A percentile compares a stretch with the other conserved stretches of the same genome.
Conservation (phyloP, 2,888 invertebrate genomes). For the Lamellibrachia columna region DNA sequence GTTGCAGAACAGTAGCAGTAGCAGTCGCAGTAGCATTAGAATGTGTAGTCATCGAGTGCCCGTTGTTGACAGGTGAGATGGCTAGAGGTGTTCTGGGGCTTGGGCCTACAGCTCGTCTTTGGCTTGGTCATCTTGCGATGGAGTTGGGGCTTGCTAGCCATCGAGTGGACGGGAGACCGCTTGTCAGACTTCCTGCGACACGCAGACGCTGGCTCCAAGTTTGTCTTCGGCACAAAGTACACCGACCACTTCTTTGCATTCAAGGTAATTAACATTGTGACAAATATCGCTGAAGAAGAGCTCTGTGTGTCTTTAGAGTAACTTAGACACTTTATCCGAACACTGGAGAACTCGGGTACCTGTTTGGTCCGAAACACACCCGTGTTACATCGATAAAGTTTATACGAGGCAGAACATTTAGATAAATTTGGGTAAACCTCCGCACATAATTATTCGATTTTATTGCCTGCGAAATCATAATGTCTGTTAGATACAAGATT, state of each 20-base stretch:
- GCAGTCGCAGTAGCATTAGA: neutral
- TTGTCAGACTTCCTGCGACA: conserved; percentile 82
- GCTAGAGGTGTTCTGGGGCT: conserved; percentile 81
- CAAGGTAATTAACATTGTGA: conserved; percentile 71
- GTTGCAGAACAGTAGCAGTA: no score
- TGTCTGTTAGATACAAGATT: neutral
- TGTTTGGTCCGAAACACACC: neutral
- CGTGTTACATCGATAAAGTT: neutral
- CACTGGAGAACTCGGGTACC: neutral
- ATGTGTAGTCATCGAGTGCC: neutral
- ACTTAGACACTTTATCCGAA: neutral
- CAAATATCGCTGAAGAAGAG: neutral
- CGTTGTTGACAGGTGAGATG: conserved; percentile 64
- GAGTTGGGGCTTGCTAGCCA: conserved; percentile 69
- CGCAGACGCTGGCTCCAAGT: conserved; percentile 81
- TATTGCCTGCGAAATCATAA: neutral
- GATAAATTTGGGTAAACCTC: neutral
- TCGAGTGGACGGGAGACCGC: conserved; percentile 77
- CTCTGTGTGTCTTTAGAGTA: neutral
- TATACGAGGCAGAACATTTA: neutral
- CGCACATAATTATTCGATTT: neutral
- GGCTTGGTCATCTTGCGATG: conserved; percentile 44
- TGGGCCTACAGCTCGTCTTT: conserved; percentile 84
- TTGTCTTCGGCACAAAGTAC: conserved; percentile 79
- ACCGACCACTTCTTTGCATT: conserved; percentile 82